These are phyloP conservation scores for Myiagra hebetior DNA, from an alignment of 2,113 vertebrate genomes.

Conservation along the genomic window DNA sequence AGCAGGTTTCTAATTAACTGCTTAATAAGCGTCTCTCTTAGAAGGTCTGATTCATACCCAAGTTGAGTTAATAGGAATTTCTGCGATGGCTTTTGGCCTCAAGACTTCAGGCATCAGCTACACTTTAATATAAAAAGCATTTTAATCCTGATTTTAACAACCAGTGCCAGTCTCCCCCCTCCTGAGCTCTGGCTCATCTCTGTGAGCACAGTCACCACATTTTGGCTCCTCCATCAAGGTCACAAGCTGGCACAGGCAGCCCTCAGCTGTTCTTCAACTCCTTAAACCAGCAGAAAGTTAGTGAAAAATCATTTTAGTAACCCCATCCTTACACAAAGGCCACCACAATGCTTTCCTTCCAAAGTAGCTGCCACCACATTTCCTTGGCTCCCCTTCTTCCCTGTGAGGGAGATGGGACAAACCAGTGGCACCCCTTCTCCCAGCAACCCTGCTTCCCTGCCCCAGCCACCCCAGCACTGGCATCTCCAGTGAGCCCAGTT, in stretches of 20 bases:
- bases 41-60: background rate
- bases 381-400: background rate
- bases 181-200: background rate
- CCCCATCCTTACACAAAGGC: background rate
- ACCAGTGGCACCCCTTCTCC: fast-evolving
- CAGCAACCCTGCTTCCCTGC: background rate
- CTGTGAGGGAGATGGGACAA: background rate
- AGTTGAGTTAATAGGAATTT: background rate
- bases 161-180: background rate
- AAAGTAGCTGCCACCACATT: background rate
- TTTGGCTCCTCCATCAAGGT: background rate
- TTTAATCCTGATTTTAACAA: background rate
- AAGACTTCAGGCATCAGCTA: background rate
- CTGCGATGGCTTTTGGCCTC: background rate
- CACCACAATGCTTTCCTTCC: background rate
- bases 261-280: background rate
- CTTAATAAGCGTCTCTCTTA: background rate
- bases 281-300: background rate
- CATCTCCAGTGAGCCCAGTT: background rate
- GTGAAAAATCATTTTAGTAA: background rate
- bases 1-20: background rate
- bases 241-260: background rate
- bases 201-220: background rate
- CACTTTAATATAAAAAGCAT: background rate
- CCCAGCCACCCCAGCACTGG: background rate